phyloP scores from a whole-genome alignment of 2,888 invertebrate genomes.

The Aporophyla nigra region DNA sequence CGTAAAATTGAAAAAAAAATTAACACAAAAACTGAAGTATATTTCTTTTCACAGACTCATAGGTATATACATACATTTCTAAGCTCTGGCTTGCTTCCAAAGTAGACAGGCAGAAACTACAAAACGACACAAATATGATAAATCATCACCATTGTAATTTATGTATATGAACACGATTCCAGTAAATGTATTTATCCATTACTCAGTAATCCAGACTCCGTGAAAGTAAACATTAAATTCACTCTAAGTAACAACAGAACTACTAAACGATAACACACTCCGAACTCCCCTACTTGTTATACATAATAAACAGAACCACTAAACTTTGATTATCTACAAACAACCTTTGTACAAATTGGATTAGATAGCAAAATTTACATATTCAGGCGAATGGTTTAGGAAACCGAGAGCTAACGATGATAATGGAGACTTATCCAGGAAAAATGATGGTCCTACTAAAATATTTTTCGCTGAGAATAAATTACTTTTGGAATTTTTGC shows the following conservation, averaged over 20 bases:
- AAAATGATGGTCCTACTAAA: conserved; percentile 36
- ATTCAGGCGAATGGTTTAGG: conserved; percentile 32
- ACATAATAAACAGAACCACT: conserved; percentile 22
- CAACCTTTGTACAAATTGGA: conserved; percentile 47
- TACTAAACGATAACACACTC: conserved; percentile 23
- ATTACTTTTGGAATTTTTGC: conserved; percentile 45
- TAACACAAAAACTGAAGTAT: no score
- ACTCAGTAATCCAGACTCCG: not conserved
- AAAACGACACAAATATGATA: no score
- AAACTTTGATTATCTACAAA: conserved; percentile 51
- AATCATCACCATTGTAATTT: no score
- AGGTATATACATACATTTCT: no score
- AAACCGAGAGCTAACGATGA: conserved; percentile 42
- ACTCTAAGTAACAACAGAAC: conserved; percentile 3
- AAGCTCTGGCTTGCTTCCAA: no score
- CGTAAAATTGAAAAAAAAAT: no score
- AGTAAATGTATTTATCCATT: not conserved
- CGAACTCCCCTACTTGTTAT: conserved; percentile 4
- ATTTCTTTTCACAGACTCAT: no score
- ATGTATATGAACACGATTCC: no score
- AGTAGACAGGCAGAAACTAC: no score
- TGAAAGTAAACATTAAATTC: conserved; percentile 26
- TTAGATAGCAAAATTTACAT: conserved; percentile 51
- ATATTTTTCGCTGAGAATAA: conserved; percentile 45
- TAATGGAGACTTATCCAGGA: conserved; percentile 35